A percentile compares a stretch with the other conserved stretches of the same genome.
Conservation (phyloP, 2,888 invertebrate genomes). For the Drosophila vallismaia region DNA sequence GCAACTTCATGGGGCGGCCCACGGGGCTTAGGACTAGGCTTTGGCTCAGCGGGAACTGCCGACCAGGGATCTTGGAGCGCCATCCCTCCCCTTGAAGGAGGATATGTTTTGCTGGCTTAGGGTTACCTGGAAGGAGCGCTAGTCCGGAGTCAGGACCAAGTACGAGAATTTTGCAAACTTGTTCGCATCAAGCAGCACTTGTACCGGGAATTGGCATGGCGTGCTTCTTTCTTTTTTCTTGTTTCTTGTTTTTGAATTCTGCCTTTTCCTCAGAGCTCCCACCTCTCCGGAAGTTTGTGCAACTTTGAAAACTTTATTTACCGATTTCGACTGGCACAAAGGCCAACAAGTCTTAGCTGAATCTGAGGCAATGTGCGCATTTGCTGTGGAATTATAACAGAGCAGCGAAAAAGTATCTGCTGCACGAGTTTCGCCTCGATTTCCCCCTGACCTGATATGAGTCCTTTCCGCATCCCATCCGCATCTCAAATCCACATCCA, state of each 20-base stretch:
- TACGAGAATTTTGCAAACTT: constrained; percentile 45
- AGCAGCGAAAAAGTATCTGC: constrained; percentile 45
- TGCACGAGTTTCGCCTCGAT: constrained; percentile 28
- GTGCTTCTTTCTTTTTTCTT: constrained; percentile 13
- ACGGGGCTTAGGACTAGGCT: constrained; percentile 77
- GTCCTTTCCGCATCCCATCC: constrained; percentile 14
- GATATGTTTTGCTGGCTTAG: constrained; percentile 31
- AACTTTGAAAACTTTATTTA: constrained; percentile 74
- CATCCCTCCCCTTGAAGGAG: constrained; percentile 2
- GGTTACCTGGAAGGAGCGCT: constrained; percentile 30
- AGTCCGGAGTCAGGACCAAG: constrained; percentile 20
- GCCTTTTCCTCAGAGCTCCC: neutral
- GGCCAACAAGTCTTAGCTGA: constrained; percentile 26
- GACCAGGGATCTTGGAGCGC: constrained; percentile 1
- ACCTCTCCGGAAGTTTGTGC: constrained; percentile 55
- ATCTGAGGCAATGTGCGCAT: constrained; percentile 31
- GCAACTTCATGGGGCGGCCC: constrained; percentile 67
- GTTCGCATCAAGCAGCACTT: constrained; percentile 48
- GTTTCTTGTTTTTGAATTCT: constrained; percentile 9
- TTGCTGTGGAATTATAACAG: constrained; percentile 47
- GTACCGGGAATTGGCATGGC: constrained; percentile 49
- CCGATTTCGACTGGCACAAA: constrained; percentile 54
- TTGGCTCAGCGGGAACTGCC: constrained; percentile 48
- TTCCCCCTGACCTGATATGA: constrained; percentile 5
- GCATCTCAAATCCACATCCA: neutral